Base-by-base conservation (phyloP, 2,113 vertebrate genomes). In the Thinocorus orbignyianus region DNA sequence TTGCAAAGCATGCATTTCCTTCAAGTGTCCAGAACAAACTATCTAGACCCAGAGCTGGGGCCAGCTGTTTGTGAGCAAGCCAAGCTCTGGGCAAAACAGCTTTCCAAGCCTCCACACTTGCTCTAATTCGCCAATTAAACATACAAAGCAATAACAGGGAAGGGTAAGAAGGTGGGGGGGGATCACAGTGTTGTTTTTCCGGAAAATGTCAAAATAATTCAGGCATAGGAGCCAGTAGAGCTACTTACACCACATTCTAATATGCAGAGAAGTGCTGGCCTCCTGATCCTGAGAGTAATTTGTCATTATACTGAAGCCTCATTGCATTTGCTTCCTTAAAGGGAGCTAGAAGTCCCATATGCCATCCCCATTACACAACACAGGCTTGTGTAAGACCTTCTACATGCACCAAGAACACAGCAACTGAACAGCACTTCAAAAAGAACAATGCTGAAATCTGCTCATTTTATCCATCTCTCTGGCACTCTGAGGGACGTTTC, bases 41-140 rank as follows among this genome's bases (percentile, higher is more conserved):
- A 68, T 91, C 19, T 74, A 71, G 73, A 64, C 33, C 64, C 61
- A 58, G 46, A 92, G 72, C 69, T 70, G 33, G 13, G 52, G 66
- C 57, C 95, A 94, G 89, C 80, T 92, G 76, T 93, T 96, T 90
- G 62, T 77, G 71, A 78, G 82, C 95, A 93, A 92, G 81, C 68
- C 92, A 94, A 80, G 61, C 71, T 91, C 68, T 5, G 0, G 90
- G 90, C 76, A 90, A 91, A 93, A 90, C 69, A 93, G 64, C 42
- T 72, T 81, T 79, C 77, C 77, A 94, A 77, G 66, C 77, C 88
- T 94, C 86, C 65, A 88, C 52, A 54, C 86, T 93, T 83, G 57
- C 65, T 94, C 52, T 88, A 90, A 79, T 95, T 96, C 88, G 35
- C 79, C 93, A 88, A 71, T 92, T 93, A 88, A 91, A 86, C 37